Evolutionary conservation across 1,140 invertebrate genomes (phyloP).

Genomic region (Heliconius himera): DNA sequence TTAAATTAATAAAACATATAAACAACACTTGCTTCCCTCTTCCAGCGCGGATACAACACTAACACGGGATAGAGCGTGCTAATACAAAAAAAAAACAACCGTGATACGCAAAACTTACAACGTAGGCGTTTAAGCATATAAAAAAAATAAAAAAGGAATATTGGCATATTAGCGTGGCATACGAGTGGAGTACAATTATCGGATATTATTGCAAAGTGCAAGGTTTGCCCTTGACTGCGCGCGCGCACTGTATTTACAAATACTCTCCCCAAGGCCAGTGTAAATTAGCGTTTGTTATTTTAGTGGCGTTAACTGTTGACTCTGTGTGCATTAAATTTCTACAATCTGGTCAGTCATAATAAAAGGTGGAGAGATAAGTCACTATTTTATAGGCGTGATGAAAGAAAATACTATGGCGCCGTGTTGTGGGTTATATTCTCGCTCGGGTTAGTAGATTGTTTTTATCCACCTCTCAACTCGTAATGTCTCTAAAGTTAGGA

Average conservation of each 20-base stretch:
- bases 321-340: not conserved
- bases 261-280: slow-evolving; percentile 45
- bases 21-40: too few relatives aligned
- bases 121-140: not conserved
- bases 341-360: not conserved
- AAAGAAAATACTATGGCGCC: too few relatives aligned
- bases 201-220: slow-evolving; percentile 53
- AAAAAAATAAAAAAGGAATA: slow-evolving; percentile 13
- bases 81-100: not conserved
- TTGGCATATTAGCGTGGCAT: slow-evolving; percentile 2
- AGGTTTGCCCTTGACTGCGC: slow-evolving; percentile 53
- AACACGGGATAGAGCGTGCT: too few relatives aligned
- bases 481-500: too few relatives aligned
- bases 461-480: too few relatives aligned
- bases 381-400: too few relatives aligned
- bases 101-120: not conserved
- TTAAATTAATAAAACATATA: too few relatives aligned
- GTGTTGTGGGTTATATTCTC: too few relatives aligned
- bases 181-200: slow-evolving; percentile 47
- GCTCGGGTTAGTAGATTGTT: too few relatives aligned
- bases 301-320: slow-evolving; percentile 6
- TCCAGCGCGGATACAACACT: too few relatives aligned
- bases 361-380: not conserved
- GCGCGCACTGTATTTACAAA: slow-evolving; percentile 44
- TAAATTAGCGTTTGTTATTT: slow-evolving; percentile 35